Evolutionary conservation across 1,140 invertebrate species (phyloP).

Genomic region (Temnothorax curvispinosus): DNA sequence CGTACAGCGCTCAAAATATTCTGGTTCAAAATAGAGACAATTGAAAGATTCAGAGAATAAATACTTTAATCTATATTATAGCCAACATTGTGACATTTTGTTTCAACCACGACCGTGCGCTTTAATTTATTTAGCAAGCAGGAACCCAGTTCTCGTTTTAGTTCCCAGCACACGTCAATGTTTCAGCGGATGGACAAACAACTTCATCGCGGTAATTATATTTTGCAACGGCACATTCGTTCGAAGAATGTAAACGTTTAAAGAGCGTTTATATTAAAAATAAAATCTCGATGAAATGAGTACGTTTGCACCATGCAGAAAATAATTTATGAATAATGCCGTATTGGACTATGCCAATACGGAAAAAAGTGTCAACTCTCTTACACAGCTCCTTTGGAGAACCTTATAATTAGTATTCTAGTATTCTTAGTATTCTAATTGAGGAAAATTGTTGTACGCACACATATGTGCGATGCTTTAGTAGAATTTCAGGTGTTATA

Average conservation of each 20-base stretch:
- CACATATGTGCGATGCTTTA: neutral
- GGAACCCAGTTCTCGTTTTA: constrained; percentile 18
- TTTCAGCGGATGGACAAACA: constrained; percentile 32
- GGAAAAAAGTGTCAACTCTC: constrained; percentile 28
- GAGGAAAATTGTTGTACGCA: neutral
- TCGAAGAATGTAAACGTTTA: neutral
- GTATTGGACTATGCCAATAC: too few species aligned
- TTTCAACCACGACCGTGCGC: neutral
- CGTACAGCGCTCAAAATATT: neutral
- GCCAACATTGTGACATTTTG: constrained; percentile 24
- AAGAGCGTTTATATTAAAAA: neutral
- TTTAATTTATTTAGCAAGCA: constrained; percentile 40
- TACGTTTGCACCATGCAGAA: neutral
- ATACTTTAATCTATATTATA: neutral
- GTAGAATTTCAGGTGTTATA: neutral
- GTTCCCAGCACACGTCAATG: constrained; percentile 1
- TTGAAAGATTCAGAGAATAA: neutral
- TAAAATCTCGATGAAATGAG: neutral
- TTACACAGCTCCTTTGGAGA: neutral
- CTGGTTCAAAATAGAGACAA: neutral
- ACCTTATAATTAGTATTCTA: too few species aligned
- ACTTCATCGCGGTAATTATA: constrained; percentile 35
- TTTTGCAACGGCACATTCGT: neutral
- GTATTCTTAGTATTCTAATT: constrained; percentile 21
- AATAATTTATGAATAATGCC: neutral